Base-by-base conservation (phyloP, 2,113 vertebrate genomes). In the Ochotona curzoniae region DNA sequence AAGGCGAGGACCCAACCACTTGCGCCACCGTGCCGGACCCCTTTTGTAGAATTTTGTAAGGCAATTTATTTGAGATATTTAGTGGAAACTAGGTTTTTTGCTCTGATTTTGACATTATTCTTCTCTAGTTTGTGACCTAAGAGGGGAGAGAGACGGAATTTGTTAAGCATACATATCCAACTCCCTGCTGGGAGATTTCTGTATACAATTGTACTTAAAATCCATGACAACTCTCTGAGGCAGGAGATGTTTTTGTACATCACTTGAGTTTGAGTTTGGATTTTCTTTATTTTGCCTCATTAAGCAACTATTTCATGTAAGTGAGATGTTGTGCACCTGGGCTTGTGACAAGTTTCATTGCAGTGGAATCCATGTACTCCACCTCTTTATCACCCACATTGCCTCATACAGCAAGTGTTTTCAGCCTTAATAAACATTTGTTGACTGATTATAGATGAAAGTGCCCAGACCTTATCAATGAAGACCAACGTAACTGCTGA, bases 341-440 rank as follows among this genome's bases (percentile, higher is more conserved):
- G 28, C 54, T 83, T 18, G 13, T 73, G 14, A 4, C 8, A 94
- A 54, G 12, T 89, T 95, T 69, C 23, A 64, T 64, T 74, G 80
- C 28, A 69, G 21, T 78, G 14, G 38, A 83, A 38, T 57, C 35
- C 17, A 38, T 1, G 49, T 13, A 44, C 6, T 57, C 14, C 7
- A 8, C 64, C 20, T 84, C 57, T 87, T 71, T 82, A 4, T 63
- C 4, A 30, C 13, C 61, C 38, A 64, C 8, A 25, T 21, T 84
- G 8, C 26, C 73, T 90, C 49, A 73, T 32, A 71, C 61, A 76
- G 66, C 57, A 93, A 66, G 32, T 76, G 76, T 30, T 92, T 21
- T 87, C 21, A 60, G 63, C 54, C 30, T 93, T 89, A 83, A 76
- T 60, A 91, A 83, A 86, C 83, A 93, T 79, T 86, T 88, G 49